These are phyloP conservation scores for Pomatorhinus ruficollis DNA, from an alignment of 2,113 vertebrate species.

Conservation along the genomic window DNA sequence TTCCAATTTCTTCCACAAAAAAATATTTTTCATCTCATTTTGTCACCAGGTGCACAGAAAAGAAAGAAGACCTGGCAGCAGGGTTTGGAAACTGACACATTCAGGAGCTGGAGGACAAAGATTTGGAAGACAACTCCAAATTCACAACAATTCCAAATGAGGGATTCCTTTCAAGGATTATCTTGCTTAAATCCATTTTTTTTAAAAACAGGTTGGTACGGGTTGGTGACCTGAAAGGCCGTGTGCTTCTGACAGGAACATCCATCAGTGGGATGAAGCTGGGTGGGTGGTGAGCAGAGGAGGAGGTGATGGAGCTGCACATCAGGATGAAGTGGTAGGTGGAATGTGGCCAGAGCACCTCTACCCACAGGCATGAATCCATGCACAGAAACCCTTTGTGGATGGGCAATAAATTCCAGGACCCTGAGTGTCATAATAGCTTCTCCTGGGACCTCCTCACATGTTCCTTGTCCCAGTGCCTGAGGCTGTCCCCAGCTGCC, in stretches of 20 bases:
- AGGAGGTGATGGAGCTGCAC: neutral
- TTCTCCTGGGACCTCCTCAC: neutral
- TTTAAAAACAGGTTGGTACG: neutral
- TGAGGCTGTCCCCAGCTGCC: neutral
- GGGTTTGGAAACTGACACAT: neutral
- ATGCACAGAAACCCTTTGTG: neutral
- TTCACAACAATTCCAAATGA: neutral
- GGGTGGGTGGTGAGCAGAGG: neutral
- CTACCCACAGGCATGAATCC: neutral
- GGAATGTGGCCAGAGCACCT: neutral
- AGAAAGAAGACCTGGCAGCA: neutral
- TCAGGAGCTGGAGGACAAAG: neutral
- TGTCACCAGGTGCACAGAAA: neutral
- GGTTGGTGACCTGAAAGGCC: neutral
- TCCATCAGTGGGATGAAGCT: neutral
- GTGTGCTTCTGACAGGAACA: neutral
- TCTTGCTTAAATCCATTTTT: neutral
- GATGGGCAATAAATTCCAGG: neutral
- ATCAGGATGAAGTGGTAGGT: neutral
- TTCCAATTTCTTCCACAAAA: neutral
- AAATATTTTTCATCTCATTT: neutral
- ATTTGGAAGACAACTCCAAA: neutral
- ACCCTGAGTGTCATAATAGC: neutral
- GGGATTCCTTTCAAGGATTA: neutral
- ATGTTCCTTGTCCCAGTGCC: fast-evolving